A percentile compares a stretch with the other conserved stretches of the same genome.
These are phyloP conservation scores for Xylophagus ater DNA, from an alignment of 2,888 invertebrate genomes.

Conservation along the genomic window DNA sequence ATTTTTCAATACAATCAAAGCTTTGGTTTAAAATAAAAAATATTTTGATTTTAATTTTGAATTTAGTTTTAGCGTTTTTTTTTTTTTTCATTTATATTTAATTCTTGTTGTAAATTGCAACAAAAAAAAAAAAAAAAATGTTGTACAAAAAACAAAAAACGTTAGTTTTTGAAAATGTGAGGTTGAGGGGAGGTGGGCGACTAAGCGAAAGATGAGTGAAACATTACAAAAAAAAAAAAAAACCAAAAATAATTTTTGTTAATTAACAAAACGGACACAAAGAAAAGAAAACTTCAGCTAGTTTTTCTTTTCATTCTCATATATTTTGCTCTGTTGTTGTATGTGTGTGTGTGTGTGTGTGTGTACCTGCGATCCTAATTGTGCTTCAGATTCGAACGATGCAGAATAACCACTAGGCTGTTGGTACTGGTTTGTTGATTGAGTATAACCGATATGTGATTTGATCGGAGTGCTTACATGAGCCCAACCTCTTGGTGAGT, in stretches of 20 bases:
- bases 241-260: constrained; percentile 8
- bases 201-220: not conserved
- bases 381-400: constrained; percentile 10
- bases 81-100: too few relatives aligned
- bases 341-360: too few relatives aligned
- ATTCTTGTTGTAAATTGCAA: too few relatives aligned
- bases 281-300: constrained; percentile 3
- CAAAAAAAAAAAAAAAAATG: not conserved
- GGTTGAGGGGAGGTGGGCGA: too few relatives aligned
- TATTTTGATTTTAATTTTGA: too few relatives aligned
- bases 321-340: not conserved
- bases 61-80: too few relatives aligned
- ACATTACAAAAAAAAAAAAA: constrained; percentile 8
- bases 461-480: constrained; percentile 17
- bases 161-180: not conserved
- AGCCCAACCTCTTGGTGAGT: constrained; percentile 15
- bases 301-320: not conserved
- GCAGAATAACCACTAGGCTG: constrained; percentile 7
- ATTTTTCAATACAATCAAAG: too few relatives aligned
- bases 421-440: not conserved
- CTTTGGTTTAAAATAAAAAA: too few relatives aligned
- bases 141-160: not conserved
- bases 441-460: constrained; percentile 14
- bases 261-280: constrained; percentile 6
- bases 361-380: constrained; percentile 13